These are phyloP conservation scores for Cyclophora albipunctata DNA, from an alignment of 2,888 invertebrate genomes.

Conservation along the genomic window DNA sequence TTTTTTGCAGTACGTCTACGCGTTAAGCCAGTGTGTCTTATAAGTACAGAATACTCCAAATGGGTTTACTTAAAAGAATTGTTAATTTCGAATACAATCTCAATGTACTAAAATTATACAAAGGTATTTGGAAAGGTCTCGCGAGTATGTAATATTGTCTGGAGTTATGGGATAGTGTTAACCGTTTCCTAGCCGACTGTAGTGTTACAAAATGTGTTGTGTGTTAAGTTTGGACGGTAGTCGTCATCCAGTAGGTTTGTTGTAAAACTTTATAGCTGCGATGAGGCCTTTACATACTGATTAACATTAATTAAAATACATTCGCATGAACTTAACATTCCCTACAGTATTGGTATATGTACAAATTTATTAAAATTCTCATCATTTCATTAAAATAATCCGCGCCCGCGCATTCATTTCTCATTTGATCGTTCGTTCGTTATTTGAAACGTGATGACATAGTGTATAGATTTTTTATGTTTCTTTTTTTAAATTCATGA, in stretches of 20 bases:
- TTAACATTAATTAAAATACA: conserved; percentile 19
- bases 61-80: too few relatives aligned
- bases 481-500: not conserved
- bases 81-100: too few relatives aligned
- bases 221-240: conserved; percentile 19
- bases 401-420: conserved; percentile 1
- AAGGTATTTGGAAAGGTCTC: too few relatives aligned
- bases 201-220: not conserved
- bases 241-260: conserved; percentile 66
- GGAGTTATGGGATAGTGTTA: too few relatives aligned
- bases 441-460: not conserved
- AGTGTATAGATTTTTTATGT: not conserved
- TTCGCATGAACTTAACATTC: conserved; percentile 47
- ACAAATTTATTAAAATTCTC: conserved; percentile 21
- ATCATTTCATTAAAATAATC: conserved; percentile 9
- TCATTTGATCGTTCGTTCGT: not conserved
- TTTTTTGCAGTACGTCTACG: too few relatives aligned
- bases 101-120: too few relatives aligned
- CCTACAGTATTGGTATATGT: conserved; percentile 53
- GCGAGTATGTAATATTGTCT: too few relatives aligned
- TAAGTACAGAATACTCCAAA: too few relatives aligned
- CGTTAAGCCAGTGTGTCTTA: too few relatives aligned
- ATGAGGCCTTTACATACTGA: conserved; percentile 43
- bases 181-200: too few relatives aligned
- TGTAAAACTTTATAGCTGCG: conserved; percentile 61